phyloP scores from a whole-genome alignment of 2,113 vertebrate genomes.

The Rhea americana region DNA sequence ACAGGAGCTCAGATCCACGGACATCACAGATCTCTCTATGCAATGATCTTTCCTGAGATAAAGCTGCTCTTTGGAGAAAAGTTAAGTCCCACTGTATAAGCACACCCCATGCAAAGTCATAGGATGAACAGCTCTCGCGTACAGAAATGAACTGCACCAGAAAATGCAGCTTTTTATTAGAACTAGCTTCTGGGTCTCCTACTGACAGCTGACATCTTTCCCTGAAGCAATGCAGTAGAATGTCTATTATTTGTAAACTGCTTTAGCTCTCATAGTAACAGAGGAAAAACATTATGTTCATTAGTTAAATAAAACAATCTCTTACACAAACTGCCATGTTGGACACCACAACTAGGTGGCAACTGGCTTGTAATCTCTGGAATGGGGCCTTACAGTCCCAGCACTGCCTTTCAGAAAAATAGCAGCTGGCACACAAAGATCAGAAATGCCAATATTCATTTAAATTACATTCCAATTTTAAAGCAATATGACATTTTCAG shows the following conservation, averaged over 20 bases:
- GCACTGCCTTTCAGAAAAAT: neutral
- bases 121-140: neutral
- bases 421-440: neutral
- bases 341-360: neutral
- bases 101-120: neutral
- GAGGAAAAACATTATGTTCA: neutral
- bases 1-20: neutral
- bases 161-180: neutral
- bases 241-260: neutral
- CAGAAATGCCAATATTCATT: neutral
- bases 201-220: neutral
- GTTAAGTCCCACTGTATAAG: neutral
- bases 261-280: neutral
- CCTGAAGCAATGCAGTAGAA: neutral
- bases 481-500: neutral
- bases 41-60: neutral
- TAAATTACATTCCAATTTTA: neutral
- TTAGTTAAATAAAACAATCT: neutral
- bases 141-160: neutral
- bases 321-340: conserved; percentile 10
- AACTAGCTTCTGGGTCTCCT: neutral
- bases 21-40: neutral
- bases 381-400: neutral
- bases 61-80: neutral
- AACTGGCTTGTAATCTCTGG: neutral